Evolutionary conservation across 2,113 vertebrate species (phyloP), one percentile per base, ranked within the genome.

Genomic region (Percopsis transmontana): DNA sequence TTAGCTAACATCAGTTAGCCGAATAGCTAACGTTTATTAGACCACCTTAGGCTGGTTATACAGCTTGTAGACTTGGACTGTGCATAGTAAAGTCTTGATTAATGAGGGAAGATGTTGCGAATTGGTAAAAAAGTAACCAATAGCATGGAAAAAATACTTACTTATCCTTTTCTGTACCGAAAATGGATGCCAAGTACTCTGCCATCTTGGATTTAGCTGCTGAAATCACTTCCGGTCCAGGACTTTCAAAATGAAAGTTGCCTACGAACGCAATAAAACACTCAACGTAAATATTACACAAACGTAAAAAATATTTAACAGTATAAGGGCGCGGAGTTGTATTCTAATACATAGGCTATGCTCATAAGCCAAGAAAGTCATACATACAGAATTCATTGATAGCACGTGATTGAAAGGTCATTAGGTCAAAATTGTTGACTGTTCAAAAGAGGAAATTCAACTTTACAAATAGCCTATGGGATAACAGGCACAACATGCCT

Each of bases 121-220:
- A 0, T 14, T 11, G 3, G n/a, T 39, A 45, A 45, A 12, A 45
- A 45, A 11, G 12, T 12, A 45, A 14, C 9, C 12, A 3, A 45
- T 45, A 14, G 12, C 12, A 45, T 45, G 15, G 42, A 45, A 45
- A 0, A 44, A 45, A 45, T 61, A 94, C 95, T 95, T 89, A 97
- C 95, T 97, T 97, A 91, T 97, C 96, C 89, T 97, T 97, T 72
- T 97, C 96, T 82, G 96, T 97, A 62, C 95, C 95, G 92, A 97
- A 97, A 90, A 97, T 97, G 94, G 96, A 97, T 68, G 95, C 96
- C 90, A 97, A 85, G 70, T 97, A 96, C 84, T 97, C 96, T 88
- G 96, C 96, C 96, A 96, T 97, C 91, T 95, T 94, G 83, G 72
- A 71, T 69, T 48, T 74, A 51, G 14, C 74, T 33, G 70, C 70